Evolutionary conservation across 1,140 invertebrate genomes (phyloP), one percentile per base, ranked within the genome.

Genomic region (Daktulosphaira vitifoliae): DNA sequence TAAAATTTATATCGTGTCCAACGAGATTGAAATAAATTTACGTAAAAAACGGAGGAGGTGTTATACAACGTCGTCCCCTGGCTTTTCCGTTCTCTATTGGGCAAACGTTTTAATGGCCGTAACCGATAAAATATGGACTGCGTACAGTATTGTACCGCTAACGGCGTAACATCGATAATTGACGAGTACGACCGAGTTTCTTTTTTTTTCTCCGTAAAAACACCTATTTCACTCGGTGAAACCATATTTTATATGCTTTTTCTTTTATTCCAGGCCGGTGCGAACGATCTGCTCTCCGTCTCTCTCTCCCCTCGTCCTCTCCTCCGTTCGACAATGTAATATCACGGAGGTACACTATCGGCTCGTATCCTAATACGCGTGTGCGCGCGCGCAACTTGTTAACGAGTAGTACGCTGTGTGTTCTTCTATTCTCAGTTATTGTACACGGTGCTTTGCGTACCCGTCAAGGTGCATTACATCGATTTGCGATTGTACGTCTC

Each of bases 71-170:
- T 42, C 23, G 29, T 33, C 29, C 29, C 29, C 29, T 11, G 29
- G 29, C 4, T 42, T 59, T 59, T 59, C 54, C 56, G 29, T 48
- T 46, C 42, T 22, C 42, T 48, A 48, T 62, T 62, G 56, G 56
- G 56, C 56, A 62, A 62, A 48, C 56, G 56, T 62, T 62, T 46
- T 62, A 62, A 62, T 48, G 26, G 56, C 56, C 56, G 56, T 62
- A 62, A 62, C 56, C 56, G 4, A 16, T 16, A 44, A 16, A 7
- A 46, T 29, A 46, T 46, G 46, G 11, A 25, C 7, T 37, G 23
- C 42, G 18, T 59, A 59, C 42, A 48, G 42, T 62, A 62, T 62
- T 62, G 56, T 62, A 62, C 56, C 23, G 42, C 56, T 48, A 59
- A 42, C 29, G 56, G 56, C 42, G 56, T 62, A 62, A 62, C 56